phyloP scores from a whole-genome alignment of 2,113 vertebrate genomes.

The Holacanthus passer region DNA sequence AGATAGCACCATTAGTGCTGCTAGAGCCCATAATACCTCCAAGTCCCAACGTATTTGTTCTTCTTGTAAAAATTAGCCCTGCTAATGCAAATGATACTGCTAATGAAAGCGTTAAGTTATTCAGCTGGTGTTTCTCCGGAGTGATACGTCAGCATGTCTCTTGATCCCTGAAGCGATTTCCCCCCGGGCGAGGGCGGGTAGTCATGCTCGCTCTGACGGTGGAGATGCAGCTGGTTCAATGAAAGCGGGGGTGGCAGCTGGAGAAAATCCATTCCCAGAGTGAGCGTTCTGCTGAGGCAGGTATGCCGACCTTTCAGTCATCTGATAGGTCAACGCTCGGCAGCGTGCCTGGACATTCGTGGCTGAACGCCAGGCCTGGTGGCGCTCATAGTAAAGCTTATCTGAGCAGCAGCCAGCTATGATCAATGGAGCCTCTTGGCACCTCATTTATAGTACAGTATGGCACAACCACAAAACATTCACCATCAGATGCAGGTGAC shows the following conservation, averaged over 20 bases:
- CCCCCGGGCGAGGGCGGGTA: conserved; percentile 63
- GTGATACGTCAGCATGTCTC: conserved; percentile 80
- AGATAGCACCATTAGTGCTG: neutral
- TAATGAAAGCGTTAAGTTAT: conserved; percentile 78
- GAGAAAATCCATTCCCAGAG: conserved; percentile 83
- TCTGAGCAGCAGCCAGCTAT: conserved; percentile 74
- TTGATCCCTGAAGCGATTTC: conserved; percentile 77
- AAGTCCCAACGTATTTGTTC: conserved; percentile 28
- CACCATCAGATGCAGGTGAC: conserved; percentile 69
- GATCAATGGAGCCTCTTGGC: conserved; percentile 80
- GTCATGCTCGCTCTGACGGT: conserved; percentile 65
- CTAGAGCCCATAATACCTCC: conserved; percentile 25
- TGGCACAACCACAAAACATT: conserved; percentile 59
- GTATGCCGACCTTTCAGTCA: conserved; percentile 82
- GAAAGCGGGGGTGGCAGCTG: conserved; percentile 74
- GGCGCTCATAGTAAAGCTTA: conserved; percentile 77
- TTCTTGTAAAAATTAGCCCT: conserved; percentile 46
- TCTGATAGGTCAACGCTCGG: conserved; percentile 81
- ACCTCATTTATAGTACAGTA: conserved; percentile 73
- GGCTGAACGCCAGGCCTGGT: conserved; percentile 70
- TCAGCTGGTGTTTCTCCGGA: conserved; percentile 72
- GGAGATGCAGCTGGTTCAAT: conserved; percentile 73
- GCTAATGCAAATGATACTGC: conserved; percentile 66
- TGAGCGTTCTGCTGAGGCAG: conserved; percentile 82
- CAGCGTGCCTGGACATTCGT: conserved; percentile 73